phyloP scores from a whole-genome alignment of 2,888 invertebrate species.

The Phymatocera aterrima region DNA sequence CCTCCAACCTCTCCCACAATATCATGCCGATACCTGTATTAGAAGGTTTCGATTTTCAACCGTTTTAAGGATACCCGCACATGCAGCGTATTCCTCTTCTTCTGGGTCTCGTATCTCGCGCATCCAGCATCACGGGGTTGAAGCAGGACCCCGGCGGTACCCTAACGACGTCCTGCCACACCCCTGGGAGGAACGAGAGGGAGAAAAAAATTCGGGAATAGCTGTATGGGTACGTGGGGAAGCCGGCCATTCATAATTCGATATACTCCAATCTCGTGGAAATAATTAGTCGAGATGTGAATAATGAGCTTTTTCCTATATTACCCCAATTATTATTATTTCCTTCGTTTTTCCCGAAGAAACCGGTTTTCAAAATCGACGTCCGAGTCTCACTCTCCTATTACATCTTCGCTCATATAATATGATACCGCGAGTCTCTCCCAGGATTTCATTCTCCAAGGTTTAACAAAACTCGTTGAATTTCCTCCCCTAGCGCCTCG shows the following conservation, averaged over 20 bases:
- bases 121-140: background rate
- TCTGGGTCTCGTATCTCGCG: background rate
- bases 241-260: constrained; percentile 23
- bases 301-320: constrained; percentile 14
- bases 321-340: background rate
- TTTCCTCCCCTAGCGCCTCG: background rate
- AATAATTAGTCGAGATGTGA: constrained; percentile 34
- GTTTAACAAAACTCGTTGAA: background rate
- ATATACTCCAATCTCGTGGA: background rate
- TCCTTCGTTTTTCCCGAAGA: background rate
- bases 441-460: background rate
- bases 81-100: background rate
- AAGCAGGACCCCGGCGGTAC: constrained; percentile 20
- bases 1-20: background rate
- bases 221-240: background rate
- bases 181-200: constrained; percentile 16
- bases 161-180: constrained; percentile 43
- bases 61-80: constrained; percentile 9
- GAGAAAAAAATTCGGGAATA: constrained; percentile 2
- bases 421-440: background rate
- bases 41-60: constrained; percentile 37
- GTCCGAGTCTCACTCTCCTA: background rate
- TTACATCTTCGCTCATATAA: background rate
- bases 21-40: background rate
- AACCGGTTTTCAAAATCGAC: background rate